These are phyloP conservation scores for Pachyrhynchus sulphureomaculatus DNA, from an alignment of 1,140 invertebrate species.

Conservation along the genomic window DNA sequence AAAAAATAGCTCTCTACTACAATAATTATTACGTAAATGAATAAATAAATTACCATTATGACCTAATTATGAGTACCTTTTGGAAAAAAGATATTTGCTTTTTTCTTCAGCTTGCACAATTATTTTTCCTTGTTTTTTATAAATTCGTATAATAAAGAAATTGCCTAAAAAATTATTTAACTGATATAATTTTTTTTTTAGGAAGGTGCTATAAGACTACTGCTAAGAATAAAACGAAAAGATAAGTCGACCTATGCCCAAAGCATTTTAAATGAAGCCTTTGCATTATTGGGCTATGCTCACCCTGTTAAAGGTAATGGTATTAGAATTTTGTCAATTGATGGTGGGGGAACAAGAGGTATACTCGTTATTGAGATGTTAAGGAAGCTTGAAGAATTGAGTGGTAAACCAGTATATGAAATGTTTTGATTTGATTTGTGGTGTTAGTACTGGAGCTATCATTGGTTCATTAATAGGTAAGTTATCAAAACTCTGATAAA, in stretches of 20 bases:
- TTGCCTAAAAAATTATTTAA: not conserved
- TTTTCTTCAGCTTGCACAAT: too few relatives aligned
- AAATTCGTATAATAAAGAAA: too few relatives aligned
- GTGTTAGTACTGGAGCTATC: conserved; percentile 87
- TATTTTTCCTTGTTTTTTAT: too few relatives aligned
- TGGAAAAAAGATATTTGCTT: too few relatives aligned
- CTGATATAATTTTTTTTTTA: too few relatives aligned
- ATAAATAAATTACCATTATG: too few relatives aligned
- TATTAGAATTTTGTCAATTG: conserved; percentile 81
- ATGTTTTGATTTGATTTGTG: conserved; percentile 90
- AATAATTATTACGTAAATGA: too few relatives aligned
- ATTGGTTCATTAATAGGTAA: conserved; percentile 67
- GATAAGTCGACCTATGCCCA: conserved; percentile 52
- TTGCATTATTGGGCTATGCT: conserved; percentile 74
- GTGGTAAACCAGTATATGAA: conserved; percentile 65
- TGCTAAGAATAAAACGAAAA: conserved; percentile 56
- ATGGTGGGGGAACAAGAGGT: conserved; percentile 88
- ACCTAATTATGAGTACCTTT: too few relatives aligned
- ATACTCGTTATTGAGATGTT: conserved; percentile 80
- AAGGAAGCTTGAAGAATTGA: conserved; percentile 71
- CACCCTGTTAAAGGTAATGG: conserved; percentile 70
- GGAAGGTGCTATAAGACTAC: conserved; percentile 63
- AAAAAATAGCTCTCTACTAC: too few relatives aligned
- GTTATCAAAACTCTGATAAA: too few relatives aligned
- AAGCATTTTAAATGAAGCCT: conserved; percentile 59